A percentile compares a stretch with the other conserved stretches of the same genome.
phyloP scores from a whole-genome alignment of 2,888 invertebrate genomes.

The Crematogaster levior region DNA sequence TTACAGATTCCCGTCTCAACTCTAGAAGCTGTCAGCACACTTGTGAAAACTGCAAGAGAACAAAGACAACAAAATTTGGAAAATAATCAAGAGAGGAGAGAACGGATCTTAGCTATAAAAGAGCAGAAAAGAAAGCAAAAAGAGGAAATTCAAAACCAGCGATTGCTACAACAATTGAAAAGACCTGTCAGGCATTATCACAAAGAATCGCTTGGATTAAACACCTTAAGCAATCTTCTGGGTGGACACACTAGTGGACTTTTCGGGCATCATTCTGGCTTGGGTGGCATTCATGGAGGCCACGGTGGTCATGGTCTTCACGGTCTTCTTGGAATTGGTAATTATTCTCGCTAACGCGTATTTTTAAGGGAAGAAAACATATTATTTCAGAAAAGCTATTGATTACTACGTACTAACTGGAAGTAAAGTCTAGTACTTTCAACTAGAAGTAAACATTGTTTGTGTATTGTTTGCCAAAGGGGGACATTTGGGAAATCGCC shows the following conservation, averaged over 20 bases:
- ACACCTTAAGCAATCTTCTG: conserved; percentile 69
- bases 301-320: conserved; percentile 36
- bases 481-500: conserved; percentile 14
- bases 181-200: conserved; percentile 61
- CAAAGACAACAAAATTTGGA: conserved; percentile 67
- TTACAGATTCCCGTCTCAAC: conserved; percentile 81
- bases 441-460: too few species aligned
- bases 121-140: conserved; percentile 45
- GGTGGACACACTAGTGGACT: conserved; percentile 63
- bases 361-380: neutral
- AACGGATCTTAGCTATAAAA: conserved; percentile 57
- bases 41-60: conserved; percentile 76
- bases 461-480: conserved; percentile 1
- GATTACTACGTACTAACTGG: too few species aligned
- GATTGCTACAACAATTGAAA: conserved; percentile 65
- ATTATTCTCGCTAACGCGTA: neutral
- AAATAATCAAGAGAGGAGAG: conserved; percentile 63
- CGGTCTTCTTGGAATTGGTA: conserved; percentile 33
- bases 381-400: neutral
- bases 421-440: too few species aligned
- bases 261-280: conserved; percentile 35
- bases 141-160: conserved; percentile 63
- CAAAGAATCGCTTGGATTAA: conserved; percentile 75
- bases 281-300: conserved; percentile 37
- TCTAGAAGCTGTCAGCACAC: conserved; percentile 78